phyloP scores from a whole-genome alignment of 2,888 invertebrate species.

The Gymnoscelis rufifasciata region DNA sequence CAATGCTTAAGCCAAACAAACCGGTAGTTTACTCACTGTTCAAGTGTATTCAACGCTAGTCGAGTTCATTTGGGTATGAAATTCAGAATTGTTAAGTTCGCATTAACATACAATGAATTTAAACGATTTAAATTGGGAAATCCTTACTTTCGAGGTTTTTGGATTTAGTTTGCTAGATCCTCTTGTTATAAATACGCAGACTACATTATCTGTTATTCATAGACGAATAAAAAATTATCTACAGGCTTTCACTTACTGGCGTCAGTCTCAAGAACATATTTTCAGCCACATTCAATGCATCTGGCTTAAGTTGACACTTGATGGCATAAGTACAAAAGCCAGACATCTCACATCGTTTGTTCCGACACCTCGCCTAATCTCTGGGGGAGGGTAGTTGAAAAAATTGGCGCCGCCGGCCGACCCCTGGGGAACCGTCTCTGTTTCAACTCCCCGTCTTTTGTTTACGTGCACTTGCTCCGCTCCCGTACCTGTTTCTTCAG shows the following conservation, averaged over 20 bases:
- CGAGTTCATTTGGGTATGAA: conserved; percentile 41
- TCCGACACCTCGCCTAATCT: conserved; percentile 65
- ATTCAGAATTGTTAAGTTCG: conserved; percentile 26
- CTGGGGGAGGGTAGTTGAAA: conserved; percentile 40
- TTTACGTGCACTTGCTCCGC: conserved; percentile 60
- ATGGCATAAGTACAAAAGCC: conserved; percentile 62
- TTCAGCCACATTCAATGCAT: conserved; percentile 23
- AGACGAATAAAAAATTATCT: conserved; percentile 14
- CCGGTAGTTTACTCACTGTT: conserved; percentile 28
- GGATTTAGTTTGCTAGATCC: not conserved
- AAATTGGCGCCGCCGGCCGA: conserved; percentile 66
- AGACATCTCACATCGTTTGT: conserved; percentile 72
- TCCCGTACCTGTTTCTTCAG: conserved; percentile 53
- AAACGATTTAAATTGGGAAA: conserved; percentile 21
- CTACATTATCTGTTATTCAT: not conserved
- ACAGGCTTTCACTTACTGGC: conserved; percentile 20
- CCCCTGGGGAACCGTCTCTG: conserved; percentile 52
- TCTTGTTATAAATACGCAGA: no score
- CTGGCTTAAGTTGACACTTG: conserved; percentile 40
- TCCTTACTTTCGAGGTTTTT: conserved; percentile 1
- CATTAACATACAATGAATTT: conserved; percentile 26
- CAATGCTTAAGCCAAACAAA: conserved; percentile 44
- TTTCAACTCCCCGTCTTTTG: conserved; percentile 54
- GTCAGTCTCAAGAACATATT: conserved; percentile 26
- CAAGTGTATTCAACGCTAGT: conserved; percentile 33